Evolutionary conservation across 2,797 vertebrate genomes (phyloP).

Genomic region (Crenichthys baileyi): DNA sequence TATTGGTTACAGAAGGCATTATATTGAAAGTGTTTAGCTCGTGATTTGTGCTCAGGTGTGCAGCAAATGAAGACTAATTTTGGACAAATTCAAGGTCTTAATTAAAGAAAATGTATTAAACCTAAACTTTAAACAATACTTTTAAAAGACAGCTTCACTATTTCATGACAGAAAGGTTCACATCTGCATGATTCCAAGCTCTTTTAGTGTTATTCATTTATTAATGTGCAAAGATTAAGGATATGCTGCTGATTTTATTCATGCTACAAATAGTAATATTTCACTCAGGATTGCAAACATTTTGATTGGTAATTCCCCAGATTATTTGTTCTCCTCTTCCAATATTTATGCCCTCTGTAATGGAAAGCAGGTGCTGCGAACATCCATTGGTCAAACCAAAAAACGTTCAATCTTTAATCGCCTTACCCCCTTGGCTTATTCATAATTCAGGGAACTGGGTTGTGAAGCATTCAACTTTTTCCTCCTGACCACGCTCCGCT

Average conservation of each 20-base stretch:
- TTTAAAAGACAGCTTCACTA: slow-evolving; percentile 7
- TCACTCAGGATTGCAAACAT: slow-evolving; percentile 53
- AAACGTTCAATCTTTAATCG: slow-evolving; percentile 80
- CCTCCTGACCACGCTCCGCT: slow-evolving; percentile 71
- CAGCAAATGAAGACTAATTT: background rate
- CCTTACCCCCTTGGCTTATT: slow-evolving; percentile 76
- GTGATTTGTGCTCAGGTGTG: slow-evolving; percentile 6
- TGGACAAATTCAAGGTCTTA: slow-evolving; percentile 6
- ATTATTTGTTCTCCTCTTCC: slow-evolving; percentile 73
- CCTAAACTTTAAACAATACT: background rate
- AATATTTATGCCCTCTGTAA: slow-evolving; percentile 79
- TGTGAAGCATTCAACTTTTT: slow-evolving; percentile 73
- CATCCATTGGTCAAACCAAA: slow-evolving; percentile 59
- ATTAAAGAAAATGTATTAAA: background rate
- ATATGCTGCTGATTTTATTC: slow-evolving; percentile 36
- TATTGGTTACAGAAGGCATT: slow-evolving; percentile 54
- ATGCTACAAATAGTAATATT: slow-evolving; percentile 50
- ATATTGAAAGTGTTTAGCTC: slow-evolving; percentile 53
- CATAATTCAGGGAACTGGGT: slow-evolving; percentile 82
- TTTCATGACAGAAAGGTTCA: slow-evolving; percentile 22
- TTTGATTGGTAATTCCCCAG: slow-evolving; percentile 74
- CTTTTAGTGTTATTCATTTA: slow-evolving; percentile 38
- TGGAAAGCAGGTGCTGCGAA: slow-evolving; percentile 58
- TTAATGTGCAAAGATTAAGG: slow-evolving; percentile 41
- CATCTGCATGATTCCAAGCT: slow-evolving; percentile 10